phyloP scores from a whole-genome alignment of 2,797 vertebrate species.

The Semaprochilodus insignis region DNA sequence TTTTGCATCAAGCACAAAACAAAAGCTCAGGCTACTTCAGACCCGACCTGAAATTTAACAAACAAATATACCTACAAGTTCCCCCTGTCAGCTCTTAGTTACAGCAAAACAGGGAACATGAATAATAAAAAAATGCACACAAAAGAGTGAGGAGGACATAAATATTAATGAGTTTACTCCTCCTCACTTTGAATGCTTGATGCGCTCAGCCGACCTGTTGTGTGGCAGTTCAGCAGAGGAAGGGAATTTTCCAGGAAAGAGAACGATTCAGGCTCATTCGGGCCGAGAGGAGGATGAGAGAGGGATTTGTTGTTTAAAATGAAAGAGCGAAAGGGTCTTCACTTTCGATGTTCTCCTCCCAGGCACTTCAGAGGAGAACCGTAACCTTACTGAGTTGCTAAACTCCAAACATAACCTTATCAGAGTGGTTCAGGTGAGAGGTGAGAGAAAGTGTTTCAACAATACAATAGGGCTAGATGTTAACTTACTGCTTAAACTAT shows the following conservation, averaged over 20 bases:
- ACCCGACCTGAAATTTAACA: conserved; percentile 18
- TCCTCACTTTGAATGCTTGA: conserved; percentile 45
- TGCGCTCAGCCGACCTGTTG: conserved; percentile 11
- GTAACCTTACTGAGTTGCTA: background rate
- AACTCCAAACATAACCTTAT: background rate
- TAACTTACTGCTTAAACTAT: no score
- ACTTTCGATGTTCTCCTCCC: background rate
- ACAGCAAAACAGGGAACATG: conserved; percentile 37
- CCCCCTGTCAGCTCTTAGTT: conserved; percentile 37
- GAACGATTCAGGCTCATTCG: background rate
- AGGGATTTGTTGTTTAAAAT: conserved; percentile 4
- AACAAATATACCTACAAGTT: conserved; percentile 44
- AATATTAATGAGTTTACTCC: conserved; percentile 53
- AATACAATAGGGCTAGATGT: no score
- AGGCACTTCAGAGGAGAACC: background rate
- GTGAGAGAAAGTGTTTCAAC: background rate
- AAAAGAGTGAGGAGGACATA: conserved; percentile 32
- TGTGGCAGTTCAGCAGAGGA: conserved; percentile 2
- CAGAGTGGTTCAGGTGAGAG: background rate
- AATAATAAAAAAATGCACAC: conserved; percentile 37
- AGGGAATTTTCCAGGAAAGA: conserved; percentile 6
- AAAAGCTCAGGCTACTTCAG: background rate
- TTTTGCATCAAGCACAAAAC: background rate
- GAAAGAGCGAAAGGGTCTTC: background rate
- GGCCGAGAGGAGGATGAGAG: background rate